These are phyloP conservation scores for Heliconius congener DNA, from an alignment of 1,140 invertebrate genomes.

Conservation along the genomic window DNA sequence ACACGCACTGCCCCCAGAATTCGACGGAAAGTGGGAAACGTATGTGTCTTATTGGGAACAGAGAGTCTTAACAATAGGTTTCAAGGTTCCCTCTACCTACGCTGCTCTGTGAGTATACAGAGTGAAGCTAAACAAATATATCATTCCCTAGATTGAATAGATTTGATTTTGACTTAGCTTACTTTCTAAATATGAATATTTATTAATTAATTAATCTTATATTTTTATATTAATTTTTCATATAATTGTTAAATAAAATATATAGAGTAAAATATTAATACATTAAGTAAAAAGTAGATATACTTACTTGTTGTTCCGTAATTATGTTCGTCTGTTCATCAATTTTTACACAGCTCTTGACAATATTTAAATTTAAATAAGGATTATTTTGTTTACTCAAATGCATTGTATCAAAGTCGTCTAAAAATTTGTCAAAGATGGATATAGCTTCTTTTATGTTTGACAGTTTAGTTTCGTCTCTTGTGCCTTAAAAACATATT, in stretches of 20 bases:
- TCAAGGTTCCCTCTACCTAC: background rate
- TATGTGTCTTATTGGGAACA: background rate
- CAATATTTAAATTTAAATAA: constrained; percentile 80
- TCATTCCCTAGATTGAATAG: too few relatives aligned
- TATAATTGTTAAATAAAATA: too few relatives aligned
- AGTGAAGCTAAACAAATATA: background rate
- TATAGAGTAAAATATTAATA: too few relatives aligned
- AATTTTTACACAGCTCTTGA: constrained; percentile 45
- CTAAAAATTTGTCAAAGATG: constrained; percentile 84
- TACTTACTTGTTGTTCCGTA: constrained; percentile 59
- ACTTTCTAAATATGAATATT: too few relatives aligned
- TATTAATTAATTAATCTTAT: too few relatives aligned
- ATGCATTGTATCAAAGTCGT: constrained; percentile 84
- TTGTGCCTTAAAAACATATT: constrained; percentile 78
- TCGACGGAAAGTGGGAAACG: background rate
- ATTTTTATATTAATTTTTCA: too few relatives aligned
- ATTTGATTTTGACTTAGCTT: too few relatives aligned
- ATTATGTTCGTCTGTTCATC: constrained; percentile 46
- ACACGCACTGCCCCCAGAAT: background rate
- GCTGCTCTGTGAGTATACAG: background rate
- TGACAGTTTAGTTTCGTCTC: constrained; percentile 85
- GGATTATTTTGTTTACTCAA: constrained; percentile 83
- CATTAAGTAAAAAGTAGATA: too few relatives aligned
- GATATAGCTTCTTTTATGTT: constrained; percentile 85
- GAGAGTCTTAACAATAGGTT: background rate